phyloP scores from a whole-genome alignment of 2,888 invertebrate species.

The Pharmacophagus antenor region DNA sequence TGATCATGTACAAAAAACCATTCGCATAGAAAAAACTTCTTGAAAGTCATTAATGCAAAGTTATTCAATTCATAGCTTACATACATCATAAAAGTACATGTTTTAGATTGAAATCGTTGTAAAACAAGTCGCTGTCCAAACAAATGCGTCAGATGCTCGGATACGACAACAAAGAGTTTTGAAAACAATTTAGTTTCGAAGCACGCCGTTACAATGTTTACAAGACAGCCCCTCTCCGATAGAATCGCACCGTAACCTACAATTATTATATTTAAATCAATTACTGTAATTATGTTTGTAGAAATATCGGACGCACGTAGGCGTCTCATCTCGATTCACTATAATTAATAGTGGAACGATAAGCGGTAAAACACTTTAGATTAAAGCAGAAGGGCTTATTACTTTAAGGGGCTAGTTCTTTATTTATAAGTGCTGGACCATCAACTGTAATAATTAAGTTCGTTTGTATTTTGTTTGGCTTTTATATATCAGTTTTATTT shows the following conservation, averaged over 20 bases:
- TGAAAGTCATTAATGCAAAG: conserved; percentile 6
- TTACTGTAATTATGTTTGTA: conserved; percentile 73
- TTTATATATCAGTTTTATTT: too few relatives aligned
- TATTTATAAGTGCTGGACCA: conserved; percentile 48
- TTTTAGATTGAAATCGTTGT: conserved; percentile 41
- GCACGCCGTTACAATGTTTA: conserved; percentile 59
- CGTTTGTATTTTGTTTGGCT: conserved; percentile 16
- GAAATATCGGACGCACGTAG: conserved; percentile 52
- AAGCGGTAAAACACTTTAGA: conserved; percentile 73
- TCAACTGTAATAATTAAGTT: conserved; percentile 41
- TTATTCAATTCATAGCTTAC: conserved; percentile 17
- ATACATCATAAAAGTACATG: conserved; percentile 13
- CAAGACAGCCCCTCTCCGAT: conserved; percentile 50
- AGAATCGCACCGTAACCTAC: conserved; percentile 51
- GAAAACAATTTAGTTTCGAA: conserved; percentile 35
- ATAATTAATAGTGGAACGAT: conserved; percentile 72
- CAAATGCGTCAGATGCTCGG: conserved; percentile 32
- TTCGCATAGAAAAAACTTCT: neutral
- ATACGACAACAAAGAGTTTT: conserved; percentile 32
- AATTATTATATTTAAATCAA: conserved; percentile 77
- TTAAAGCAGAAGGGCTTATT: conserved; percentile 64
- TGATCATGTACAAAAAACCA: neutral
- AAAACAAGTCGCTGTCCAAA: conserved; percentile 32
- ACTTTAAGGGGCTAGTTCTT: conserved; percentile 50
- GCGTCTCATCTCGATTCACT: conserved; percentile 56